A percentile compares a stretch with the other conserved stretches of the same genome.
Conservation (phyloP, 2,797 vertebrate genomes). For the Smutsia temminckii region DNA sequence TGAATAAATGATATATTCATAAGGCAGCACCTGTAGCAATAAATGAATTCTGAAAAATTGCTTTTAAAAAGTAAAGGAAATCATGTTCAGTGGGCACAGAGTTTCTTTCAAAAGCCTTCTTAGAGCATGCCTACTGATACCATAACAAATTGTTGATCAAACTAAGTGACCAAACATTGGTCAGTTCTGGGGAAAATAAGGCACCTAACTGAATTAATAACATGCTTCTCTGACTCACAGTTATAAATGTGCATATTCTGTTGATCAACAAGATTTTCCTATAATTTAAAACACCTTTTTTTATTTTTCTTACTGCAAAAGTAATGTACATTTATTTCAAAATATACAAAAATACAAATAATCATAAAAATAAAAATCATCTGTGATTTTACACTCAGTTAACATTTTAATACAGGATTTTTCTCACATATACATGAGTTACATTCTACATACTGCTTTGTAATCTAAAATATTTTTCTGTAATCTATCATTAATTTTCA, state of each 20-base stretch:
- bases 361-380: neutral
- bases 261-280: neutral
- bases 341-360: neutral
- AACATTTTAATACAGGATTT: neutral
- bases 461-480: neutral
- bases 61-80: slow-evolving; percentile 39
- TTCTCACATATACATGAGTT: neutral
- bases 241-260: neutral
- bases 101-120: neutral
- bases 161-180: neutral
- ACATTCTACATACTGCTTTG: fast-evolving
- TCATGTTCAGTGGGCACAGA: neutral
- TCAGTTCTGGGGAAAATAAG: neutral
- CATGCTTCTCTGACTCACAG: neutral
- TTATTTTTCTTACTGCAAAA: neutral
- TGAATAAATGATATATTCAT: slow-evolving; percentile 36
- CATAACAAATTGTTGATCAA: neutral
- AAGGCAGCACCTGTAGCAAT: neutral
- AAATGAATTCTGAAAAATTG: slow-evolving; percentile 54
- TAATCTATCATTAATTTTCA: neutral
- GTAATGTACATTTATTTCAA: neutral
- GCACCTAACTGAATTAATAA: neutral
- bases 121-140: neutral
- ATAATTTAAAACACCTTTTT: neutral
- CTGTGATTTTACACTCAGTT: neutral